Evolutionary conservation across 2,888 invertebrate species (phyloP).

Genomic region (Candidula unifasciata): DNA sequence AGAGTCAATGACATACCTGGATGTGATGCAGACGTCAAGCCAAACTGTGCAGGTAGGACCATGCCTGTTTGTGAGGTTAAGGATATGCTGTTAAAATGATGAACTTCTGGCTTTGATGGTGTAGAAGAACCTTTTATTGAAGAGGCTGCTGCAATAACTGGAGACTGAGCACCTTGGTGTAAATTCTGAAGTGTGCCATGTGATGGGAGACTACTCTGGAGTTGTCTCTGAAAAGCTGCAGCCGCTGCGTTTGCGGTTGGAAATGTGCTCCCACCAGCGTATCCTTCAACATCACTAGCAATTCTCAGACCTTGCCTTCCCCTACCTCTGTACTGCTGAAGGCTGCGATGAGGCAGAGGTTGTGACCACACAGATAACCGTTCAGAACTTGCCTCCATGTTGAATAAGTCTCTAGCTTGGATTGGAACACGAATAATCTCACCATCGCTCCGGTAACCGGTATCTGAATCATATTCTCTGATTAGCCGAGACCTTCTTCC

Average conservation of each 20-base stretch:
- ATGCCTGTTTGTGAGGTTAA: background rate
- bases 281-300: slow-evolving; percentile 73
- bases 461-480: slow-evolving; percentile 75
- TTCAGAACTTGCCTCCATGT: slow-evolving; percentile 41
- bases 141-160: background rate
- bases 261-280: slow-evolving; percentile 52
- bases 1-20: too few species aligned
- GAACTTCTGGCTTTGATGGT: slow-evolving; percentile 32
- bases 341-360: slow-evolving; percentile 49
- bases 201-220: background rate
- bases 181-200: slow-evolving; percentile 49
- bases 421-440: slow-evolving; percentile 60
- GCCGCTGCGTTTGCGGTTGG: slow-evolving; percentile 44
- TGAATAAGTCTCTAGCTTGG: slow-evolving; percentile 24
- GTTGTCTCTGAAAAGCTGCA: slow-evolving; percentile 41
- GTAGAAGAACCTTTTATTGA: slow-evolving; percentile 43
- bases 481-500: slow-evolving; percentile 57
- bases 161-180: slow-evolving; percentile 22
- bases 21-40: too few species aligned
- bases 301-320: slow-evolving; percentile 62
- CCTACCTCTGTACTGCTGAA: slow-evolving; percentile 40
- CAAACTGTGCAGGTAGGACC: background rate
- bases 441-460: slow-evolving; percentile 74
- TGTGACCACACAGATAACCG: slow-evolving; percentile 51
- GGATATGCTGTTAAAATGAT: background rate